These are phyloP conservation scores for Pseudopipra pipra DNA, from an alignment of 2,113 vertebrate genomes.

Conservation along the genomic window DNA sequence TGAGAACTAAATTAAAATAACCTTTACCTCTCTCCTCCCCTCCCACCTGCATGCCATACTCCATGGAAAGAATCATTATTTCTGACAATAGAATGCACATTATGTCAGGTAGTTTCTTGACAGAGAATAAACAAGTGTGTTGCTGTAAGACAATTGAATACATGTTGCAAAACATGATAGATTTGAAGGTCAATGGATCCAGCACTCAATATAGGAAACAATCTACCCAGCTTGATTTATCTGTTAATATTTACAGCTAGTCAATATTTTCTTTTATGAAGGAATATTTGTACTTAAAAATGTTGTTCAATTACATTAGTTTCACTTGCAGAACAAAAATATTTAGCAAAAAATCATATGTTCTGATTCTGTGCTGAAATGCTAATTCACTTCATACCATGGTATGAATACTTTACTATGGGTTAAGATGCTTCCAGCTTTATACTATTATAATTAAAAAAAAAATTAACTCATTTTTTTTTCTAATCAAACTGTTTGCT, in stretches of 20 bases:
- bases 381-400: not conserved
- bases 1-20: conserved; percentile 8
- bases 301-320: not conserved
- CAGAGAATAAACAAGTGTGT: not conserved
- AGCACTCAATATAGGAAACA: not conserved
- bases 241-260: not conserved
- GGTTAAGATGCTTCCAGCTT: not conserved
- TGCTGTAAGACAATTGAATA: not conserved
- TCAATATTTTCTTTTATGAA: not conserved
- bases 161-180: not conserved
- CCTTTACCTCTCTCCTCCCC: not conserved
- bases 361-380: not conserved
- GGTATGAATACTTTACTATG: not conserved
- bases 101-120: not conserved
- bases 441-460: not conserved
- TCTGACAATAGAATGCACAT: not conserved
- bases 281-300: not conserved
- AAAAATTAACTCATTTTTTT: not conserved
- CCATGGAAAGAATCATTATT: not conserved
- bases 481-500: not conserved
- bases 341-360: not conserved
- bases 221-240: not conserved
- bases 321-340: not conserved
- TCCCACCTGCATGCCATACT: not conserved
- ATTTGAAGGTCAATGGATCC: conserved; percentile 28